phyloP scores from a whole-genome alignment of 2,797 vertebrate species.

The Apogon hyalosoma region DNA sequence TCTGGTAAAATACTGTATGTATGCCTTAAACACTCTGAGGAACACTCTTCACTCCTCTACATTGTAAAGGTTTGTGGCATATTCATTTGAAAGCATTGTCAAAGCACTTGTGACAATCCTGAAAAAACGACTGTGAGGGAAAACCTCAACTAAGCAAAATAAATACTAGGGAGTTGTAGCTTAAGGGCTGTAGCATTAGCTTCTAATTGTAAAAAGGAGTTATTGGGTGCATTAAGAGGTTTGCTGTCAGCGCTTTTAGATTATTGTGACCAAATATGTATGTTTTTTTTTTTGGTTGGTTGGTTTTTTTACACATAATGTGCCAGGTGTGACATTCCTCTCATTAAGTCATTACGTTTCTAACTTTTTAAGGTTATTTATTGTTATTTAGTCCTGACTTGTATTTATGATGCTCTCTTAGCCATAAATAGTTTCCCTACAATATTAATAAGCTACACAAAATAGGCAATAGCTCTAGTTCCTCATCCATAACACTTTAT shows the following conservation, averaged over 20 bases:
- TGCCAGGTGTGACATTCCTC: conserved; percentile 47
- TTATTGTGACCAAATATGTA: conserved; percentile 62
- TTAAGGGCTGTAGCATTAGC: conserved; percentile 47
- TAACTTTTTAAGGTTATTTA: conserved; percentile 63
- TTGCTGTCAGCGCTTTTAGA: conserved; percentile 42
- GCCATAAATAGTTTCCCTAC: conserved; percentile 17
- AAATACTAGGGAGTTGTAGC: conserved; percentile 26
- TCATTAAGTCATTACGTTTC: conserved; percentile 54
- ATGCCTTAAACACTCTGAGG: conserved; percentile 59
- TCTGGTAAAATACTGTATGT: conserved; percentile 27
- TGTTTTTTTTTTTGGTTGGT: conserved; percentile 12
- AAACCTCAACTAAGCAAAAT: conserved; percentile 23
- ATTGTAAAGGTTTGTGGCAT: conserved; percentile 23
- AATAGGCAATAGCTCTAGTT: conserved; percentile 41
- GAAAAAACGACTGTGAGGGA: conserved; percentile 10
- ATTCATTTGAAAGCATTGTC: conserved; percentile 38
- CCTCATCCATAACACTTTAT: conserved; percentile 7
- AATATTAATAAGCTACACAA: conserved; percentile 40
- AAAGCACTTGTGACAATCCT: conserved; percentile 30
- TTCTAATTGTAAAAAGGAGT: conserved; percentile 21
- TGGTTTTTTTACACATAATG: conserved; percentile 2
- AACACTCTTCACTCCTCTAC: conserved; percentile 48
- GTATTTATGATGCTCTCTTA: conserved; percentile 50
- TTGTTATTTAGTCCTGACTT: conserved; percentile 46
- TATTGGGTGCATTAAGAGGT: conserved; percentile 14